Conservation (phyloP, 2,113 vertebrate genomes). For the Ranitomeya variabilis region DNA sequence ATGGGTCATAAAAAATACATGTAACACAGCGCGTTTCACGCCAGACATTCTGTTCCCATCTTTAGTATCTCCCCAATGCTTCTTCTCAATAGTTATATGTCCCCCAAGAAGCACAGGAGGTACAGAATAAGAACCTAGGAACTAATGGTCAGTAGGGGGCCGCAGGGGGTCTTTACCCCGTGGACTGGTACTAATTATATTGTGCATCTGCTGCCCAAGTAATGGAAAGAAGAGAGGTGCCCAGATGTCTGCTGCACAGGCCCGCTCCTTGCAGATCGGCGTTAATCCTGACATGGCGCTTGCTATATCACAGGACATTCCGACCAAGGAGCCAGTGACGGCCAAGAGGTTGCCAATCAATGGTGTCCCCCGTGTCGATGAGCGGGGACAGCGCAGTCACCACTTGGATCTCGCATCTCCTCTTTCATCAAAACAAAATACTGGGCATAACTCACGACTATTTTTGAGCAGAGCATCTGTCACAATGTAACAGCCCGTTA, state of each 20-base stretch:
- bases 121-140: too few species aligned
- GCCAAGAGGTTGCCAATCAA: not conserved
- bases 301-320: not conserved
- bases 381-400: not conserved
- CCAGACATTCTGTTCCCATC: too few species aligned
- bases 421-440: conserved; percentile 39
- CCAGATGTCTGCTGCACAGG: not conserved
- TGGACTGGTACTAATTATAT: not conserved
- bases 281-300: not conserved
- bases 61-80: too few species aligned
- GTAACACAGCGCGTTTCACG: too few species aligned
- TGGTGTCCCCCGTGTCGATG: not conserved
- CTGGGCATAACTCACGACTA: not conserved
- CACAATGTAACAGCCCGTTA: not conserved
- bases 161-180: too few species aligned
- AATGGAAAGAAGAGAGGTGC: not conserved
- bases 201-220: not conserved
- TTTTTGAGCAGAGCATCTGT: conserved; percentile 7
- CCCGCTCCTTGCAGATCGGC: not conserved
- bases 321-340: fast-evolving
- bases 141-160: too few species aligned
- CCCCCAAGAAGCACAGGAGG: too few species aligned
- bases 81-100: too few species aligned
- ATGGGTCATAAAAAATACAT: too few species aligned
- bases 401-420: not conserved